These are phyloP conservation scores for Heteropelma amictum DNA, from an alignment of 2,888 invertebrate genomes.

Conservation along the genomic window DNA sequence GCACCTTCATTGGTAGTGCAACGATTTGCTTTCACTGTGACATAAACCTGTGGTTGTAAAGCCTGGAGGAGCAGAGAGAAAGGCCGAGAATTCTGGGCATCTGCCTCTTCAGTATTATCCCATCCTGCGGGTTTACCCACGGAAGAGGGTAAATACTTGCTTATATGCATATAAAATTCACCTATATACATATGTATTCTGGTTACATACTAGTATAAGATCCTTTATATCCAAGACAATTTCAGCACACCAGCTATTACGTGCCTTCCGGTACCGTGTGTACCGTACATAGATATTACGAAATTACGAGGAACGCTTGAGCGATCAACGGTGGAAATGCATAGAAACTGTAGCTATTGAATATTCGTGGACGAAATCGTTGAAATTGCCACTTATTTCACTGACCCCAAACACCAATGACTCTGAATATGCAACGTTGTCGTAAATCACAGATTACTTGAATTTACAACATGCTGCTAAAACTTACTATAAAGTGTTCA, in stretches of 20 bases:
- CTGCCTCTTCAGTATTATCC: conserved; percentile 37
- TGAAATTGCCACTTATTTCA: conserved; percentile 4
- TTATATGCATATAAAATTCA: background rate
- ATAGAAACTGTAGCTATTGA: conserved; percentile 12
- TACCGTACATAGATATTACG: background rate
- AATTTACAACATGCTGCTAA: too few relatives aligned
- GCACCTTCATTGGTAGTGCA: background rate
- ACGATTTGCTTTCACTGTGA: conserved; percentile 17
- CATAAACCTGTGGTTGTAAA: background rate
- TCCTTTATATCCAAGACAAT: conserved; percentile 25
- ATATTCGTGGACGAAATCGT: conserved; percentile 1
- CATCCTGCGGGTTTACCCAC: conserved; percentile 5
- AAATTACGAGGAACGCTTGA: conserved; percentile 5
- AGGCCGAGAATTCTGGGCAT: conserved; percentile 37
- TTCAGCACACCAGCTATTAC: conserved; percentile 29
- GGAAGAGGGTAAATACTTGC: background rate
- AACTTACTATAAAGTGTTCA: too few relatives aligned
- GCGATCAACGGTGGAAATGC: conserved; percentile 20
- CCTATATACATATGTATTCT: background rate
- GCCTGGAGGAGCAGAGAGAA: background rate
- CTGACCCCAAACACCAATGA: background rate
- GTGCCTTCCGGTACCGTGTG: conserved; percentile 9
- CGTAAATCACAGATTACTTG: background rate
- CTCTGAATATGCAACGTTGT: background rate
- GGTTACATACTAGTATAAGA: background rate